Conservation (phyloP, 2,113 vertebrate genomes). For the Forbesichthys agassizii region DNA sequence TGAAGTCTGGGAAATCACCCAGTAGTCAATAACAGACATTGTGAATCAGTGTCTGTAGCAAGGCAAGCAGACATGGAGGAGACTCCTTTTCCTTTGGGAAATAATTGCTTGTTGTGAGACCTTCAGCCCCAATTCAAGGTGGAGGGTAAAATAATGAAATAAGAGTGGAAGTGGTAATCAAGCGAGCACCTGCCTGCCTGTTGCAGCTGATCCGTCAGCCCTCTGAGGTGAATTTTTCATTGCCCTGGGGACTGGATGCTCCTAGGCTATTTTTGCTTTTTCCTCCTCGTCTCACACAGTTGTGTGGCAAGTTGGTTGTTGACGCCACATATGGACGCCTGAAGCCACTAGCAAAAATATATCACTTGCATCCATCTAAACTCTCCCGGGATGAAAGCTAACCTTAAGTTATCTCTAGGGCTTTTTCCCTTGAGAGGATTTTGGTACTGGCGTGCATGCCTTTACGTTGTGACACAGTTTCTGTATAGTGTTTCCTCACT, state of each 20-base stretch:
- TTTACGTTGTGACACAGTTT: slow-evolving; percentile 17
- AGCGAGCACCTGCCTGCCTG: slow-evolving; percentile 57
- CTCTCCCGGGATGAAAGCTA: slow-evolving; percentile 34
- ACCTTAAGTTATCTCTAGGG: slow-evolving; percentile 20
- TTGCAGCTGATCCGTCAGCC: slow-evolving; percentile 27
- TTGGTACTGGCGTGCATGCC: slow-evolving; percentile 23
- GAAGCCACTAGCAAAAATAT: slow-evolving; percentile 27
- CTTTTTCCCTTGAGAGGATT: slow-evolving; percentile 30
- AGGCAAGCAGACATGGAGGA: slow-evolving; percentile 24
- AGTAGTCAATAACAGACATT: slow-evolving; percentile 47
- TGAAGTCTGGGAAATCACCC: slow-evolving; percentile 22
- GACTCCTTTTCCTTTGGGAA: slow-evolving; percentile 63
- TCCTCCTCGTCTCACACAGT: slow-evolving; percentile 14
- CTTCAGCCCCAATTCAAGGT: slow-evolving; percentile 67
- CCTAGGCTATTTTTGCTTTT: slow-evolving; percentile 45
- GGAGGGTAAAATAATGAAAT: slow-evolving; percentile 70
- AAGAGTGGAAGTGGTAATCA: slow-evolving; percentile 57
- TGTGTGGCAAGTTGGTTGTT: slow-evolving; percentile 39
- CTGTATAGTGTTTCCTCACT: background rate
- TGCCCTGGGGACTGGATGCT: slow-evolving; percentile 57
- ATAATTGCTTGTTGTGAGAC: slow-evolving; percentile 53
- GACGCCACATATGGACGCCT: slow-evolving; percentile 24
- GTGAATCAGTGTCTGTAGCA: slow-evolving; percentile 19
- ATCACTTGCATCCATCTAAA: slow-evolving; percentile 43
- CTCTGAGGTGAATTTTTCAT: slow-evolving; percentile 63